Percentiles rank a stretch among this genome's conserved stretches.
phyloP scores from a whole-genome alignment of 2,888 invertebrate species.

The Stenichneumon culpator region DNA sequence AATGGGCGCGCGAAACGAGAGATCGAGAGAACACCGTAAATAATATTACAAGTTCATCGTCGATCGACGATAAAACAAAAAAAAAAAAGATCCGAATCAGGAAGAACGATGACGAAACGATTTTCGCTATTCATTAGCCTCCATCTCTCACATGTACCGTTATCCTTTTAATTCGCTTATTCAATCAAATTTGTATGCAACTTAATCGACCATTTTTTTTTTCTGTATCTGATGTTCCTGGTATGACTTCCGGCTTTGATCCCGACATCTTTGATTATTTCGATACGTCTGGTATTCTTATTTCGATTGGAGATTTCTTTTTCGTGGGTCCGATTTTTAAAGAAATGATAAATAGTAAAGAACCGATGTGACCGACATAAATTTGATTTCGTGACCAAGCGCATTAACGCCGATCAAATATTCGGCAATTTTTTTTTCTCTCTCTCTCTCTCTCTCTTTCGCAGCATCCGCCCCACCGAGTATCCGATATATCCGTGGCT shows the following conservation, averaged over 20 bases:
- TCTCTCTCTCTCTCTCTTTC: background rate
- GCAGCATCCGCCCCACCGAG: background rate
- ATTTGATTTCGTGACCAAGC: conserved; percentile 14
- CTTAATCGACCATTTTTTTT: background rate
- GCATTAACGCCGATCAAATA: conserved; percentile 17
- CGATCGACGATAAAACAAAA: conserved; percentile 1
- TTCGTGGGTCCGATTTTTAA: background rate
- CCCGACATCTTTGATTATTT: too few species aligned
- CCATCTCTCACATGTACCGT: background rate
- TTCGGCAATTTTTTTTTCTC: background rate
- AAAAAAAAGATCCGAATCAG: background rate
- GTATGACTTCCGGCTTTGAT: background rate
- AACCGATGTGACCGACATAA: conserved; percentile 9
- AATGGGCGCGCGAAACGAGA: conserved; percentile 16
- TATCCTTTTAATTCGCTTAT: conserved; percentile 4
- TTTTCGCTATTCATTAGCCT: background rate
- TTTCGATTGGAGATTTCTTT: background rate
- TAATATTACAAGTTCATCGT: conserved; percentile 2
- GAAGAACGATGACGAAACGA: background rate
- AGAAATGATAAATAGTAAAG: background rate
- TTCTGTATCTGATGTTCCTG: background rate
- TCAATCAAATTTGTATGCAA: conserved; percentile 4
- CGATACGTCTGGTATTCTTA: background rate
- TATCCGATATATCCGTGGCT: conserved; percentile 14
- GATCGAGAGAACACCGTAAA: conserved; percentile 10